Conservation (phyloP, 2,888 invertebrate species). For the Leucoptera coffeella region DNA sequence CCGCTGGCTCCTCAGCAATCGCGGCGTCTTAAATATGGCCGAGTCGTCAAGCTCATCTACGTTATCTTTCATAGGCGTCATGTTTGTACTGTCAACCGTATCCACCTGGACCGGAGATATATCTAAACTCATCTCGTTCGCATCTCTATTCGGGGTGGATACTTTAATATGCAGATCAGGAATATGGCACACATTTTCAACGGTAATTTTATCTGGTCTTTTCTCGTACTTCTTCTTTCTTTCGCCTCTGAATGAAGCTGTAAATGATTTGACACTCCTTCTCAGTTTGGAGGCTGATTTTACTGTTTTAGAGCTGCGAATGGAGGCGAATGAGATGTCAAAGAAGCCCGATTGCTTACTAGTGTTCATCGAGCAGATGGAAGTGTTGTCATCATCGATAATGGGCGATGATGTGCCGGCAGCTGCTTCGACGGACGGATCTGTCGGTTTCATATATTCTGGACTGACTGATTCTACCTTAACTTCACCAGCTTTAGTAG, state of each 20-base stretch:
- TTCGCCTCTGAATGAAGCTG: conserved; percentile 46
- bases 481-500: conserved; percentile 33
- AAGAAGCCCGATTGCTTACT: conserved; percentile 47
- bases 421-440: conserved; percentile 33
- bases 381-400: conserved; percentile 38
- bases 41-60: conserved; percentile 37
- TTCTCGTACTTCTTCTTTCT: conserved; percentile 47
- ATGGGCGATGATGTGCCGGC: conserved; percentile 44
- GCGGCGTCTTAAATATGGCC: conserved; percentile 34
- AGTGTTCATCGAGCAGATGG: conserved; percentile 38
- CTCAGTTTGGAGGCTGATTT: conserved; percentile 43
- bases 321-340: conserved; percentile 41
- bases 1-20: conserved; percentile 25
- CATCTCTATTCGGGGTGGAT: conserved; percentile 29
- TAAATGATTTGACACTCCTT: conserved; percentile 44
- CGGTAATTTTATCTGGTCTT: conserved; percentile 28
- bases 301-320: conserved; percentile 33
- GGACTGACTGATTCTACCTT: conserved; percentile 35
- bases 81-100: conserved; percentile 33
- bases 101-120: conserved; percentile 43
- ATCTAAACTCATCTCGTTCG: conserved; percentile 31
- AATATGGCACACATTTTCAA: conserved; percentile 29
- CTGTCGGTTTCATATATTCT: conserved; percentile 32
- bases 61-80: conserved; percentile 17
- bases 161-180: conserved; percentile 21